These are phyloP conservation scores for Eupithecia dodoneata DNA, from an alignment of 2,888 invertebrate species.

Conservation along the genomic window DNA sequence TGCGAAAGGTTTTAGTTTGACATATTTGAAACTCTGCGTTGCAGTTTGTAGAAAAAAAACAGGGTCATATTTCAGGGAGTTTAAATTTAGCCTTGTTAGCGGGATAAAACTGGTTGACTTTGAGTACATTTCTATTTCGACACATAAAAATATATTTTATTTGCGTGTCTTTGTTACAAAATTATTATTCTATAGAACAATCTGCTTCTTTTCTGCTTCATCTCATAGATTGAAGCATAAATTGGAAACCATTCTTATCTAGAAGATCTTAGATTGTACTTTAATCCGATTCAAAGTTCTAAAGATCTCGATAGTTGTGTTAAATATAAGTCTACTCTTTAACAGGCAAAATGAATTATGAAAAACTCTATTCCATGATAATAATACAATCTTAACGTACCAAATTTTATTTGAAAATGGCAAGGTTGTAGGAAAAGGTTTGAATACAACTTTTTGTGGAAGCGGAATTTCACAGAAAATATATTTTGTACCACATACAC, in stretches of 20 bases:
- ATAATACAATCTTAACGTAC: no score
- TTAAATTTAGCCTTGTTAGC: background rate
- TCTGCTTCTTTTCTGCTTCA: no score
- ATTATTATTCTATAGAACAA: no score
- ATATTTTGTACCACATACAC: background rate
- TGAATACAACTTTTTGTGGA: no score
- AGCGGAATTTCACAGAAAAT: background rate
- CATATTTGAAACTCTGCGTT: conserved; percentile 16
- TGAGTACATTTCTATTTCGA: background rate
- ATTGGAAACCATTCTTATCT: background rate
- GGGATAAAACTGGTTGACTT: background rate
- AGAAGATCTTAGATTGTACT: conserved; percentile 9
- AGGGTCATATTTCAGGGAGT: background rate
- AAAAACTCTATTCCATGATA: no score
- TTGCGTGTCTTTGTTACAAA: no score
- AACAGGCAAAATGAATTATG: no score
- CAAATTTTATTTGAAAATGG: no score
- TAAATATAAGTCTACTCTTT: no score
- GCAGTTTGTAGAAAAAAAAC: background rate
- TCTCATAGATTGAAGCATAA: background rate
- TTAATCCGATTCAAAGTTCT: background rate
- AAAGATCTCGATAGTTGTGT: no score
- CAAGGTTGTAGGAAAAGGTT: no score
- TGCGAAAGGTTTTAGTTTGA: conserved; percentile 17
- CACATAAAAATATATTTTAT: no score